Evolutionary conservation across 2,888 invertebrate genomes (phyloP).

Genomic region (Aporophyla nigra): DNA sequence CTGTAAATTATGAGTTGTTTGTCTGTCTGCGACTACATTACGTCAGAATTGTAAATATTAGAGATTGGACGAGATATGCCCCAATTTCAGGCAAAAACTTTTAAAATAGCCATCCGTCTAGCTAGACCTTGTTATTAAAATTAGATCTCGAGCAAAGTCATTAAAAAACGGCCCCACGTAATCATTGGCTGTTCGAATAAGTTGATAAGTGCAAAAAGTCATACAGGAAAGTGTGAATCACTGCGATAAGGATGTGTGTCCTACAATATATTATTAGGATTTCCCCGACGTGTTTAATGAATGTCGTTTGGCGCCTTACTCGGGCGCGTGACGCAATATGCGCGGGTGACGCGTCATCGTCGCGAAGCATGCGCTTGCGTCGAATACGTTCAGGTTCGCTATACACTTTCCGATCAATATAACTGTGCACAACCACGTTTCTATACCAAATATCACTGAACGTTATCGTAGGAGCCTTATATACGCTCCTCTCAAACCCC

Average conservation of each 20-base stretch:
- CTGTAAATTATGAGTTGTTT: slow-evolving; percentile 12
- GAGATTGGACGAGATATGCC: neutral
- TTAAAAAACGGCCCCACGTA: neutral
- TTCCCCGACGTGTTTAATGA: slow-evolving; percentile 68
- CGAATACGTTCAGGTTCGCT: slow-evolving; percentile 4
- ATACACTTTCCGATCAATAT: neutral
- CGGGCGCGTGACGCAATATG: slow-evolving; percentile 71
- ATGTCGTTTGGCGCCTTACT: slow-evolving; percentile 44
- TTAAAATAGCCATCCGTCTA: slow-evolving; percentile 19
- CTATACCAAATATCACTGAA: too few relatives aligned
- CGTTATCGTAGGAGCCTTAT: too few relatives aligned
- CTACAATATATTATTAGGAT: slow-evolving; percentile 65
- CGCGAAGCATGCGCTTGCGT: slow-evolving; percentile 36
- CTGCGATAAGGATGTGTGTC: slow-evolving; percentile 64
- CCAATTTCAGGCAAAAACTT: slow-evolving; percentile 20
- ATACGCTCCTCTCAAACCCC: too few relatives aligned
- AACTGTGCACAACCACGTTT: too few relatives aligned
- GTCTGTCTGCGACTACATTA: neutral
- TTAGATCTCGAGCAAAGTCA: slow-evolving; percentile 20
- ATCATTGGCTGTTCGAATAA: neutral
- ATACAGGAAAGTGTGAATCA: slow-evolving; percentile 62
- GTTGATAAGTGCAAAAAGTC: slow-evolving; percentile 24
- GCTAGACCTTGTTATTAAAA: slow-evolving; percentile 48
- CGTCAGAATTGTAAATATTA: slow-evolving; percentile 11
- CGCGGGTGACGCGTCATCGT: slow-evolving; percentile 71